Conservation (phyloP, 2,888 invertebrate species). For the Macrophya annulata region DNA sequence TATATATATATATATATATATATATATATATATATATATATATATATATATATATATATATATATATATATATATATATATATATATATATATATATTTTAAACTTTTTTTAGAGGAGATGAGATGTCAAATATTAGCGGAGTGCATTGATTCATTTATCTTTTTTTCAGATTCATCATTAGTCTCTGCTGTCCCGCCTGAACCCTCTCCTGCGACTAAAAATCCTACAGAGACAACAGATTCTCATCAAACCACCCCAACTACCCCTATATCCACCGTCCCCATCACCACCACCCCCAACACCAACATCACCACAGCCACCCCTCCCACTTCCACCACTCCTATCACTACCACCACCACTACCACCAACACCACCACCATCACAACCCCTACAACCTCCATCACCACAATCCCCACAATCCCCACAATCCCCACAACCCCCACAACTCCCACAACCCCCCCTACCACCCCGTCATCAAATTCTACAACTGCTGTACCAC, state of each 20-base stretch:
- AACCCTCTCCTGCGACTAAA: not conserved
- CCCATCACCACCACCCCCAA: not conserved
- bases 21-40: not conserved
- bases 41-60: not conserved
- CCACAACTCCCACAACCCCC: not conserved
- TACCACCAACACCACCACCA: not conserved
- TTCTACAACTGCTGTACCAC: conserved; percentile 32
- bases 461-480: not conserved
- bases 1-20: not conserved
- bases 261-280: not conserved
- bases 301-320: not conserved
- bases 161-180: not conserved
- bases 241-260: too few species aligned
- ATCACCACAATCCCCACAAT: not conserved
- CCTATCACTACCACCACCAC: not conserved
- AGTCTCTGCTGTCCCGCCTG: not conserved
- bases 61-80: too few species aligned
- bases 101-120: not conserved
- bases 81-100: not conserved
- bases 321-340: not conserved
- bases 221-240: too few species aligned
- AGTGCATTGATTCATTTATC: not conserved
- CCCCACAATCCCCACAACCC: not conserved
- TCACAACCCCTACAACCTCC: not conserved
- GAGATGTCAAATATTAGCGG: not conserved